Evolutionary conservation across 2,797 vertebrate species (phyloP), one percentile per base, ranked within the genome.

Genomic region (Chaetodon trifasciatus): DNA sequence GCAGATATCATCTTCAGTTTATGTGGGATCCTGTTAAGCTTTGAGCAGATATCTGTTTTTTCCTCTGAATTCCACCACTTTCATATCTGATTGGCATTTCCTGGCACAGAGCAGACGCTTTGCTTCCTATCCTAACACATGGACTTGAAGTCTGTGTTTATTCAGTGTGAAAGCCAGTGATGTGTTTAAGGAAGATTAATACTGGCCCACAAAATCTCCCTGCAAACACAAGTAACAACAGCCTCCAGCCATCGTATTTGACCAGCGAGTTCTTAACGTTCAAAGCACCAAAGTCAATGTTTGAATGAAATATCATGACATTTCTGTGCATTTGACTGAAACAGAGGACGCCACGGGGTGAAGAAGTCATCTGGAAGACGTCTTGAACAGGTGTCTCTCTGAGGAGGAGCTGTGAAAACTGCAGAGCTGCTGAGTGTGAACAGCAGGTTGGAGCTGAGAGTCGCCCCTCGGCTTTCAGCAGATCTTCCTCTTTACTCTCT

Each of bases 21-120:
- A 49, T 55, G 65, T 50, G 17, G 7, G 64, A 70, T 70, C 73
- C 10, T 32, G 17, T 50, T 73, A 13, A 39, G 55, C 63, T 49
- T 44, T 17, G 1, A 55, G 40, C 70, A 28, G 62, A 57, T 81
- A 55, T 73, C n/a, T 61, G 13, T 47, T 21, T 72, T 63, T 13
- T 24, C 19, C 32, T 58, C 46, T 63, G 58, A 42, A 52, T 69
- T 73, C 37, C 11, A 9, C 56, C 13, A 1, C 13, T 75, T 79
- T 70, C 21, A 55, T 80, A 76, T 78, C 84, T 63, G 70, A 74
- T 42, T 72, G 70, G 78, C 74, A 82, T 80, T 85, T 90, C 50
- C 60, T 40, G 61, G 15, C 21, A 56, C 42, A 74, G 15, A 57
- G 16, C 11, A 52, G 53, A 42, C 8, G 15, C 28, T 15, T 63